phyloP scores from a whole-genome alignment of 1,140 invertebrate genomes.

The Riptortus pedestris region DNA sequence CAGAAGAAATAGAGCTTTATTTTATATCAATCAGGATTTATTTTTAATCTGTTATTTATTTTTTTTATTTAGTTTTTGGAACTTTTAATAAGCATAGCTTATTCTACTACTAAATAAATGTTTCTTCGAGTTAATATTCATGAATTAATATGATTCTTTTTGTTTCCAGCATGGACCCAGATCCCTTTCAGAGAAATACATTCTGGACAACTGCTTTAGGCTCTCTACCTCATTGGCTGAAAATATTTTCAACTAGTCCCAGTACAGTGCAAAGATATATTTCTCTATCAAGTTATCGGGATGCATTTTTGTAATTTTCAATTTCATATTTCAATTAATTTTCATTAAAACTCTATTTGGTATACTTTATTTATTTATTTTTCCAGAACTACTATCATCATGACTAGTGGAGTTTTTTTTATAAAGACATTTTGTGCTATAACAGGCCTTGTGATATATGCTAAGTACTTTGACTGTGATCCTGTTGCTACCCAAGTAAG shows the following conservation, averaged over 20 bases:
- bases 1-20: too few relatives aligned
- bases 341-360: too few relatives aligned
- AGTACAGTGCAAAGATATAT: slow-evolving; percentile 79
- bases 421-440: slow-evolving; percentile 46
- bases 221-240: slow-evolving; percentile 65
- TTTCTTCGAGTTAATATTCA: too few relatives aligned
- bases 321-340: too few relatives aligned
- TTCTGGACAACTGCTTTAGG: slow-evolving; percentile 71
- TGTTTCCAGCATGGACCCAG: slow-evolving; percentile 59
- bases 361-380: too few relatives aligned
- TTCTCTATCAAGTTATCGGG: slow-evolving; percentile 53
- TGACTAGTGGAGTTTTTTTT: slow-evolving; percentile 38
- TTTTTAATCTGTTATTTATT: too few relatives aligned
- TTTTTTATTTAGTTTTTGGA: too few relatives aligned
- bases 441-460: slow-evolving; percentile 66
- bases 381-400: slow-evolving; percentile 32
- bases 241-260: slow-evolving; percentile 75
- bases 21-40: too few relatives aligned
- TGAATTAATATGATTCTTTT: too few relatives aligned
- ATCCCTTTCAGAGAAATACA: slow-evolving; percentile 62
- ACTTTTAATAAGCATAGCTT: too few relatives aligned
- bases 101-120: too few relatives aligned
- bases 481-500: slow-evolving; percentile 49
- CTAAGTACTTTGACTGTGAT: slow-evolving; percentile 65
- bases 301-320: slow-evolving; percentile 49